Percentiles rank a stretch among this genome's conserved stretches.
These are phyloP conservation scores for Bradypus variegatus DNA, from an alignment of 2,797 vertebrate species.

Conservation along the genomic window DNA sequence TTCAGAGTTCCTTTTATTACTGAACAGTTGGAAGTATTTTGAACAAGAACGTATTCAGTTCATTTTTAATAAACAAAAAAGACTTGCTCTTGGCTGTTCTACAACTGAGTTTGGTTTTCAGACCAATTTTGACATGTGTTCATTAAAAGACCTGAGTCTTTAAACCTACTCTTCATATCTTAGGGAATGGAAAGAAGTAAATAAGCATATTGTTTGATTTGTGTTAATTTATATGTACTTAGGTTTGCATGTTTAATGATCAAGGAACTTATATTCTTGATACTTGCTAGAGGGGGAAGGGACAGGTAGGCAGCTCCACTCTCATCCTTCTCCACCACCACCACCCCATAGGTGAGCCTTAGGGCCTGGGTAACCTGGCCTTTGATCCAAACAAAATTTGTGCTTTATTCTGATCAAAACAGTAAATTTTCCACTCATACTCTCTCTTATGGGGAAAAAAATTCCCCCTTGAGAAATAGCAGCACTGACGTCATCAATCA, in stretches of 20 bases:
- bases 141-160: neutral
- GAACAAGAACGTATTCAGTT: constrained; percentile 55
- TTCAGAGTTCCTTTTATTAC: constrained; percentile 64
- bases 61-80: constrained; percentile 66
- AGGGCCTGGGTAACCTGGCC: neutral
- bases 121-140: neutral
- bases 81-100: constrained; percentile 38
- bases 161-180: neutral
- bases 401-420: neutral
- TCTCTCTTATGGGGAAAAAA: neutral
- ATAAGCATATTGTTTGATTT: neutral
- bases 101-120: constrained; percentile 30
- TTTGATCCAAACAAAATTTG: neutral
- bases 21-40: constrained; percentile 71
- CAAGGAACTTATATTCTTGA: neutral
- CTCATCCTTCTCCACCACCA: no score
- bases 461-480: neutral
- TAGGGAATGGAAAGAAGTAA: neutral
- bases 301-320: neutral
- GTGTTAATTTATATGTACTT: neutral
- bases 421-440: neutral
- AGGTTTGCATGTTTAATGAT: neutral
- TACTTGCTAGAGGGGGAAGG: neutral
- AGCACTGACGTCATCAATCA: neutral
- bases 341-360: neutral